phyloP scores from a whole-genome alignment of 1,140 invertebrate species.

The Aphis gossypii region DNA sequence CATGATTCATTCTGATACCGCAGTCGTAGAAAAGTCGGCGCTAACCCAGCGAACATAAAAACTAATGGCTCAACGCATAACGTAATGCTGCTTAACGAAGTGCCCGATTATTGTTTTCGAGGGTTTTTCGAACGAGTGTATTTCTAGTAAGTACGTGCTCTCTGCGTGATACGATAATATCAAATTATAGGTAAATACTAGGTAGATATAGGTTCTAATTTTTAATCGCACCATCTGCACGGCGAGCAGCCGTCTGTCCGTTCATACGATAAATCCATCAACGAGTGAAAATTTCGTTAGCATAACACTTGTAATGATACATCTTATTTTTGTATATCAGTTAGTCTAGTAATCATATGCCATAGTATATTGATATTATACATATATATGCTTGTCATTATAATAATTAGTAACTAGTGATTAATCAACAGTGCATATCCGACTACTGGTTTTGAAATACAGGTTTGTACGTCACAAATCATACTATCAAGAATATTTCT shows the following conservation, averaged over 20 bases:
- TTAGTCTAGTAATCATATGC: not conserved
- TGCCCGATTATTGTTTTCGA: not conserved
- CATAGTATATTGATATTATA: not conserved
- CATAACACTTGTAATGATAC: not conserved
- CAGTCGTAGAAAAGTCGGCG: not conserved
- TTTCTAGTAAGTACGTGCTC: not conserved
- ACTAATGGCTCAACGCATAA: not conserved
- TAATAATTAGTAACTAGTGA: not conserved
- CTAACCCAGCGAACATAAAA: not conserved
- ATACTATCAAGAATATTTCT: not conserved
- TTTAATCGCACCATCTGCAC: no score
- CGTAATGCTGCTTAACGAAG: not conserved
- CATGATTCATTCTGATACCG: not conserved
- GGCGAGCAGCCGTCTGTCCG: no score
- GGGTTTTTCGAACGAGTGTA: not conserved
- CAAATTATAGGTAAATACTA: not conserved
- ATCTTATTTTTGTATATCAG: not conserved
- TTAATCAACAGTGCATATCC: not conserved
- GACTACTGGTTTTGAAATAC: not conserved
- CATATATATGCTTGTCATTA: not conserved
- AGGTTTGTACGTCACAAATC: not conserved
- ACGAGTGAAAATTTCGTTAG: not conserved
- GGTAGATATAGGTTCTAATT: not conserved
- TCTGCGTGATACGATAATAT: not conserved
- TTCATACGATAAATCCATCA: not conserved